Base-by-base conservation (phyloP, 2,797 vertebrate genomes). In the Neosilurus mollespiculum region DNA sequence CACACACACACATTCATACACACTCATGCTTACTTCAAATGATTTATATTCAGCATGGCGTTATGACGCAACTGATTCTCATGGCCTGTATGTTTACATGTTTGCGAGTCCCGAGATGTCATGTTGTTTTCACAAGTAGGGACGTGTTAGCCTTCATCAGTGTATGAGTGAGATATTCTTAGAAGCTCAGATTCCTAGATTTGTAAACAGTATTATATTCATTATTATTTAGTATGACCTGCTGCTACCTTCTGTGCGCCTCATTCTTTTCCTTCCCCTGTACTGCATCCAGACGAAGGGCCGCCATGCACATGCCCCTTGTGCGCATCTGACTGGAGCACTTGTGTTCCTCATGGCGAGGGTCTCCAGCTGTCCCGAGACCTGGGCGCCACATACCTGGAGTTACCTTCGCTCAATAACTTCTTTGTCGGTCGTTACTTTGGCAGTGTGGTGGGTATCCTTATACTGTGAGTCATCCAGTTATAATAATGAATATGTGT, bases 361-460 rank as follows among this genome's bases (percentile, higher is more conserved):
- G 97, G 97, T 4, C 94, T 96, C 83, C 97, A 98, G 83, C 95
- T 99, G 82, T 96, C 98, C 20, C 95, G 96, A 88, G 97, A 98
- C 78, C 93, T 99, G 0, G 96, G 96, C 83, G 97, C 96, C 37
- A 98, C 97, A 16, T 99, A 98, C 86, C 93, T 99, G 53, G 97
- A 99, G 71, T 84, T 99, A 59, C 97, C 96, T 62, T 94, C 95
- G 2, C 96, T 98, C n/a, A 97, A 96, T 89, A 96, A 98, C 84
- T 96, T 98, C 91, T 97, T 97, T 54, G 94, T 98, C 58, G 95
- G 96, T 8, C 97, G 96, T 71, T 99, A 97, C 89, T 98, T 99
- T 16, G 97, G 97, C 92, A 97, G 96, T 14, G 96, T 98, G 96
- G 98, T 99, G 89, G 94, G 97, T 84, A 24, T 54, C 18, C 9